Conservation (phyloP, 2,888 invertebrate genomes). For the Tinea semifulvella region DNA sequence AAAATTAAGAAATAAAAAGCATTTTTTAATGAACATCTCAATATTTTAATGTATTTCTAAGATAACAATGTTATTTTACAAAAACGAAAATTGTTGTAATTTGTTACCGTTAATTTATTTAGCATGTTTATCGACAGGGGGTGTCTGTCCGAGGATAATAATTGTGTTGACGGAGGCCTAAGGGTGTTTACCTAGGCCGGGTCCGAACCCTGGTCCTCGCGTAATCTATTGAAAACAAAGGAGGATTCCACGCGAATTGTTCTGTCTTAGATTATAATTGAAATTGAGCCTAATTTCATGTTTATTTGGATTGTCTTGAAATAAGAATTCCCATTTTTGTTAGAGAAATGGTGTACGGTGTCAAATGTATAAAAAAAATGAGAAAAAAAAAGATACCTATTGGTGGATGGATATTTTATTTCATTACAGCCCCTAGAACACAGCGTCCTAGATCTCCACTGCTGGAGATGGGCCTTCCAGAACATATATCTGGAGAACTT, state of each 20-base stretch:
- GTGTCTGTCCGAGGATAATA: conserved; percentile 65
- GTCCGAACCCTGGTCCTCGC: conserved; percentile 41
- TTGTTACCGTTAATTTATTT: conserved; percentile 49
- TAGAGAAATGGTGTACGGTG: too few relatives aligned
- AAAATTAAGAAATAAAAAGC: too few relatives aligned
- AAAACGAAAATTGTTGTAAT: neutral
- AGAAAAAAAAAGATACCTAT: too few relatives aligned
- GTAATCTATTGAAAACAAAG: conserved; percentile 66
- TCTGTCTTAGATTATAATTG: conserved; percentile 6
- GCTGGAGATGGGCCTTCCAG: too few relatives aligned
- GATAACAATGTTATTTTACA: neutral
- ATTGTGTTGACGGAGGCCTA: conserved; percentile 61
- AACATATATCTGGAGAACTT: too few relatives aligned
- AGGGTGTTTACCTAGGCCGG: conserved; percentile 47
- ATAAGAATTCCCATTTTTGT: too few relatives aligned
- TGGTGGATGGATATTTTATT: too few relatives aligned
- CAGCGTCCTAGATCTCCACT: too few relatives aligned
- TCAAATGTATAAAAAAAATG: too few relatives aligned
- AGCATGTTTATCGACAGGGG: conserved; percentile 56
- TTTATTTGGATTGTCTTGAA: conserved; percentile 7
- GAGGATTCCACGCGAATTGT: conserved; percentile 19
- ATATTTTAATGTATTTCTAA: too few relatives aligned
- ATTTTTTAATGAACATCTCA: too few relatives aligned
- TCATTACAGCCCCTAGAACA: too few relatives aligned
- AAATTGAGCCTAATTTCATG: neutral